phyloP scores from a whole-genome alignment of 2,113 vertebrate species.

The Myrmecophaga tridactyla region DNA sequence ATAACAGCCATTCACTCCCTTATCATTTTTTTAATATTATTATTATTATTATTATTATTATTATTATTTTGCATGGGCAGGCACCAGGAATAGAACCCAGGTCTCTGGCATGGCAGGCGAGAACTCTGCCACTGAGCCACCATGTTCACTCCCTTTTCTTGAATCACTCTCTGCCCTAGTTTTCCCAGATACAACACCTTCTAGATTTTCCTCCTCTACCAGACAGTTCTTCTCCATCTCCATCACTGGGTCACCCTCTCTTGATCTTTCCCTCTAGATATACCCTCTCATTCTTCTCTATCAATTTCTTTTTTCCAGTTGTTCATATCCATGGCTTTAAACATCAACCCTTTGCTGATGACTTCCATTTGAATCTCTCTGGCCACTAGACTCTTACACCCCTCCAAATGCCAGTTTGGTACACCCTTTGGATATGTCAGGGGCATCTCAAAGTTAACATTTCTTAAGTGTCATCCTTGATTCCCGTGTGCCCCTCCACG shows the following conservation, averaged over 20 bases:
- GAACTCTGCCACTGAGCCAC: no score
- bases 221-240: neutral
- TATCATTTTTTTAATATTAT: no score
- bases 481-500: no score
- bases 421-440: neutral
- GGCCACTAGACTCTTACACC: neutral
- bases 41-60: no score
- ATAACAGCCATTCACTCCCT: no score
- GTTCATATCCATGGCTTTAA: neutral
- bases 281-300: neutral
- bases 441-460: neutral
- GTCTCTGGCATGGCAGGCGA: no score
- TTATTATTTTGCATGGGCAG: no score
- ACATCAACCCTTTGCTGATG: neutral
- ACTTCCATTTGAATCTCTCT: neutral
- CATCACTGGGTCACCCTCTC: neutral
- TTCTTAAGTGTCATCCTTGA: neutral
- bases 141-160: neutral
- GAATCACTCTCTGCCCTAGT: neutral
- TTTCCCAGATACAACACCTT: neutral
- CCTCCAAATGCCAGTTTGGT: neutral
- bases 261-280: neutral
- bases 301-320: neutral
- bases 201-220: neutral
- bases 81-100: no score